Conservation (phyloP, 2,888 invertebrate species). For the Priapulus caudatus region DNA sequence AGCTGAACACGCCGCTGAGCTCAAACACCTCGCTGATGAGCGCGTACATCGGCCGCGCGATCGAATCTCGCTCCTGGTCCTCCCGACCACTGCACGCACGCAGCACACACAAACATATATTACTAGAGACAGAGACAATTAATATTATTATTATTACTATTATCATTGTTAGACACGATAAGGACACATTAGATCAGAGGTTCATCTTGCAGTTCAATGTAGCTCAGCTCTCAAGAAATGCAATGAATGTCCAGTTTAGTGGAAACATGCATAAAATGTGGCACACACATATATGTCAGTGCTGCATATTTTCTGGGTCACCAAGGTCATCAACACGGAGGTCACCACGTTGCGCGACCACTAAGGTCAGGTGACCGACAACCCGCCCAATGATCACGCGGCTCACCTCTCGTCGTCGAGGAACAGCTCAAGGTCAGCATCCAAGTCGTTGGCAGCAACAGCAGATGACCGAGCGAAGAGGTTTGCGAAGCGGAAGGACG, state of each 20-base stretch:
- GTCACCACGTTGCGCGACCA: no score
- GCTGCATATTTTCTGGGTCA: no score
- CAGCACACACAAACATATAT: constrained; percentile 9
- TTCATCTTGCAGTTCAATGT: no score
- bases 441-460: constrained; percentile 47
- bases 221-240: no score
- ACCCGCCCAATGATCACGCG: constrained; percentile 23
- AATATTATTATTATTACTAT: no score
- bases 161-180: no score
- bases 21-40: constrained; percentile 79
- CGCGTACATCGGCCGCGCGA: constrained; percentile 78
- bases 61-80: constrained; percentile 52
- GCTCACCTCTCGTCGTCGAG: constrained; percentile 48
- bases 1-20: constrained; percentile 73
- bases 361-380: constrained; percentile 9
- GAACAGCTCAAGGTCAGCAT: constrained; percentile 65
- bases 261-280: no score
- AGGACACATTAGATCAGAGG: no score
- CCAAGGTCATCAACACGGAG: no score
- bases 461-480: constrained; percentile 14
- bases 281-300: no score
- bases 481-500: constrained; percentile 61
- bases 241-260: no score
- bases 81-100: constrained; percentile 20
- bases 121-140: constrained; percentile 22